These are phyloP conservation scores for Hyles vespertilio DNA, from an alignment of 1,140 invertebrate genomes.

Conservation along the genomic window DNA sequence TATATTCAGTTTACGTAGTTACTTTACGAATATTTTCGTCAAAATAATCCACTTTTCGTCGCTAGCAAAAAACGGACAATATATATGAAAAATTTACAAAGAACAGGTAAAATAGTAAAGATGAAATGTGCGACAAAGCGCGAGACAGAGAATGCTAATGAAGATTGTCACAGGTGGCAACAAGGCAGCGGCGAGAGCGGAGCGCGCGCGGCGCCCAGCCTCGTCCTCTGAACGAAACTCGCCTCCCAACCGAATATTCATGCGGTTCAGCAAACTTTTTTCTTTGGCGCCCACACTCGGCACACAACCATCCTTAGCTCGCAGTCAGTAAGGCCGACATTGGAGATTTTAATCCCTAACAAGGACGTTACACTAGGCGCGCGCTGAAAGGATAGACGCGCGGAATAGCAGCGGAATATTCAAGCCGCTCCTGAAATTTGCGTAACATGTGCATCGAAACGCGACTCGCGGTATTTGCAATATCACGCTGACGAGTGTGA, in stretches of 20 bases:
- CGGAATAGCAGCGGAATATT: no score
- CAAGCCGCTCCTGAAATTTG: no score
- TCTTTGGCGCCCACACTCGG: not conserved
- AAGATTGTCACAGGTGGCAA: conserved; percentile 19
- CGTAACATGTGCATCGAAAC: no score
- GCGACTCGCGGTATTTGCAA: no score
- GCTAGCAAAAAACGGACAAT: conserved; percentile 8
- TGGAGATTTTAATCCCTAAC: conserved; percentile 1
- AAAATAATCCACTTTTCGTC: conserved; percentile 10
- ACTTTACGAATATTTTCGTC: no score
- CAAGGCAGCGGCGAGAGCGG: not conserved
- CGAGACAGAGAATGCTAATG: conserved; percentile 27
- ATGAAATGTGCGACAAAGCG: conserved; percentile 15
- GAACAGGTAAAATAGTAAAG: conserved; percentile 14
- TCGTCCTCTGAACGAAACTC: no score
- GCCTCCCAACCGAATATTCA: conserved; percentile 13
- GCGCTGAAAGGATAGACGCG: not conserved
- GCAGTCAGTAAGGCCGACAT: not conserved
- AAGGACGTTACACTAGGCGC: not conserved
- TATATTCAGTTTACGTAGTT: no score
- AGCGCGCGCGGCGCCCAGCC: no score
- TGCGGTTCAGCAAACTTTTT: conserved; percentile 9
- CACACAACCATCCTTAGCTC: no score
- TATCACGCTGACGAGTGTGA: no score
- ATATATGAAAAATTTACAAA: conserved; percentile 16